Base-by-base conservation (phyloP, 2,113 vertebrate species). In the Cisticola juncidis region DNA sequence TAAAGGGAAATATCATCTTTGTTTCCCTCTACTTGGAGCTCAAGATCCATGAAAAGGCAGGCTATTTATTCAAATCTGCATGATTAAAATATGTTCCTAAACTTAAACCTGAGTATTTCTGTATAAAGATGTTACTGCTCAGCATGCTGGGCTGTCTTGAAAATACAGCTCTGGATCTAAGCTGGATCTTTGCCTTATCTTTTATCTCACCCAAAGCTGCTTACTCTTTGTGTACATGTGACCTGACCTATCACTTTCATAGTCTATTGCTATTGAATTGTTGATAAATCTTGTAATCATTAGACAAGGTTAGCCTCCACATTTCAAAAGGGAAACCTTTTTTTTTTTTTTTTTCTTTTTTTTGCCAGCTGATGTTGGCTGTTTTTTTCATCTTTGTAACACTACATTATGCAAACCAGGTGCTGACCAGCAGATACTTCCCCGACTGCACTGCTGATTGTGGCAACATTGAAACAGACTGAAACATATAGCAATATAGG, bases 241-340 rank as follows among this genome's bases (percentile, higher is more conserved):
- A 77, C 51, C 73, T 94, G 56, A 82, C 89, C 84, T 94, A 78
- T 84, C 66, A 61, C 64, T 97, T 92, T 93, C 69, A 72, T 84
- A 93, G 81, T 84, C 84, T 81, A 70, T 76, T 93, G 69, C 69
- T 90, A 95, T 54, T 77, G 84, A 92, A 88, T 86, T 81, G 76
- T 85, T 92, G 86, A 95, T 91, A 95, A 96, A 96, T 90, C 86
- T 73, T 60, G 71, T 40, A 69, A 86, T 77, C 81, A 92, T 95
- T 95, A 94, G 64, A 57, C 66, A 91, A 87, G 64, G 83, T 54
- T 61, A 84, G 60, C 56, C 76, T 85, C 86, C 72, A 73, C 64
- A 79, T 90, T 80, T 96, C 68, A 86, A 57, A 92, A 89, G 77
- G 33, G 53, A 65, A 88, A 74, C 26, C 15, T 36, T 42, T 21